Conservation (phyloP, 2,888 invertebrate species). For the Octonoba sinensis region DNA sequence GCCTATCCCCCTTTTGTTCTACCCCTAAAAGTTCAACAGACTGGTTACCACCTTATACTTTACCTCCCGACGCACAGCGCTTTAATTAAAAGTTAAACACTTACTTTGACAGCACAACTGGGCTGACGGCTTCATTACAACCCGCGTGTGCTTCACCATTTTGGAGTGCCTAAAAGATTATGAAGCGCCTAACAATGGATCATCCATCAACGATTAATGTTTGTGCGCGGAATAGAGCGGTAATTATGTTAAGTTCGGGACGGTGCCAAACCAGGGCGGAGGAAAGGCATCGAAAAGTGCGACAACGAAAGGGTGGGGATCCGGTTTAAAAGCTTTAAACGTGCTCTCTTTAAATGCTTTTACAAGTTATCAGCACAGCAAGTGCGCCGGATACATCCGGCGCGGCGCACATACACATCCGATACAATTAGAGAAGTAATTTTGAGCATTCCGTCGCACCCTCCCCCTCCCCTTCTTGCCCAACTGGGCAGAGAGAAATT, state of each 20-base stretch:
- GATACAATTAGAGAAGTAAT: conserved; percentile 63
- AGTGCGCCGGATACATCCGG: conserved; percentile 51
- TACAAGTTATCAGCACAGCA: conserved; percentile 55
- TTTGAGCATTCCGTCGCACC: conserved; percentile 27
- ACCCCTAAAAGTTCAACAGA: conserved; percentile 52
- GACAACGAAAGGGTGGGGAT: conserved; percentile 57
- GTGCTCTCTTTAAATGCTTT: conserved; percentile 58
- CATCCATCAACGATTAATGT: conserved; percentile 63
- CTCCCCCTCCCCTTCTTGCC: conserved; percentile 15
- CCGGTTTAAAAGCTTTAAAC: conserved; percentile 59
- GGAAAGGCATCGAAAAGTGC: conserved; percentile 4
- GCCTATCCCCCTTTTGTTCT: conserved; percentile 19
- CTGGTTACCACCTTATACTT: conserved; percentile 28
- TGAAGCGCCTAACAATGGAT: conserved; percentile 59
- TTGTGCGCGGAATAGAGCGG: conserved; percentile 55
- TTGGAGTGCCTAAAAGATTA: conserved; percentile 54
- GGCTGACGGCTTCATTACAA: conserved; percentile 60
- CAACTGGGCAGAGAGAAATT: conserved; percentile 31
- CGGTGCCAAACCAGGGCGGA: conserved; percentile 4
- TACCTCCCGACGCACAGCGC: conserved; percentile 21
- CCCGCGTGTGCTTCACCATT: conserved; percentile 8
- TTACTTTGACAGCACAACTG: conserved; percentile 55
- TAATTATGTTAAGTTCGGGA: conserved; percentile 56
- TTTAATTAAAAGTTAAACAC: conserved; percentile 64
- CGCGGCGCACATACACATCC: conserved; percentile 44